Base-by-base conservation (phyloP, 2,113 vertebrate species). In the Ifrita kowaldi region DNA sequence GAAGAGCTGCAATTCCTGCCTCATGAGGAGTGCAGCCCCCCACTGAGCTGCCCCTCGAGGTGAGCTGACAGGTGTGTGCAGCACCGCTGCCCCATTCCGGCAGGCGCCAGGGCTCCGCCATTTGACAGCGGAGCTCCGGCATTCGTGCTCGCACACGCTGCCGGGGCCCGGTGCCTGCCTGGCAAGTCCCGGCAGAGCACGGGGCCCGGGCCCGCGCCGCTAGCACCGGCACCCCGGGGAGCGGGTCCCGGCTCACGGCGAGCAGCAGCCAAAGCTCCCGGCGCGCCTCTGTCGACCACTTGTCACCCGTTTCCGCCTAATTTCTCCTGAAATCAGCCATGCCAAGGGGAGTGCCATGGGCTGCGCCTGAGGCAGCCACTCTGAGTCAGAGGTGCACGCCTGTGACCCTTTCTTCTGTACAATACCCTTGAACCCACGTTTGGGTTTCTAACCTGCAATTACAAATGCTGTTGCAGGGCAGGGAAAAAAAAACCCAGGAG, bases 21-120 rank as follows among this genome's bases (percentile, higher is more conserved):
- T 50, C 50, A 4, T 0, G 30, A 59, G 62, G 18, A 59, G 47
- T 0, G 4, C 2, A 4, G 59, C 28, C 49, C 30, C 33, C 22
- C 41, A 8, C 28, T 12, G 26, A 23, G 62, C 35, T 6, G 67
- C 33, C 30, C 56, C 3, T 2, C 3, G 3, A 57, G 47, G 47
- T 0, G 14, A 52, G 65, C 9, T 1, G 65, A 35, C 3, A 16
- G 63, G 46, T 15, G 63, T 3, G 3, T 0, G 13, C 39, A 16
- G n/a, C 84, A 23, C 2, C 10, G 2, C 73, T 60, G 62, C 47
- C 49, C 73, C 46, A 1, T 15, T 21, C 62, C 2, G 1, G 46
- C 20, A 1, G 7, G 20, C 52, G 26, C 59, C 80, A 11, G 70
- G 2, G 2, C 47, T 39, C 32, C 3, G 2, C 33, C 76, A 6